These are phyloP conservation scores for Arremon brunneinucha DNA, from an alignment of 2,797 vertebrate genomes.

Conservation along the genomic window DNA sequence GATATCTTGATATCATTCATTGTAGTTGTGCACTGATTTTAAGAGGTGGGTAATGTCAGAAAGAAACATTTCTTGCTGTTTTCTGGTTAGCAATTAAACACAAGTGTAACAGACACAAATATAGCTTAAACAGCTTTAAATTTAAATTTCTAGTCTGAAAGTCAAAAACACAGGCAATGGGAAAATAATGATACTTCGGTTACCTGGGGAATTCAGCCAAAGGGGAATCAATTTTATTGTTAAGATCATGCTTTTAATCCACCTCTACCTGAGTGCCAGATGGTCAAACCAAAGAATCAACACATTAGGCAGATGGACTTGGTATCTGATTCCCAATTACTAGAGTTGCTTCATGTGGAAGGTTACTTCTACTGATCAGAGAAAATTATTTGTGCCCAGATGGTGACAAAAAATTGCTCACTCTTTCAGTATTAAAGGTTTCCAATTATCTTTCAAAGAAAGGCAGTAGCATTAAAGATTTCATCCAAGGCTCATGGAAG, in stretches of 20 bases:
- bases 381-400: constrained; percentile 46
- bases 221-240: neutral
- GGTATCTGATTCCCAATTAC: constrained; percentile 45
- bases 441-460: neutral
- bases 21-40: neutral
- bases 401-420: constrained; percentile 7
- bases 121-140: neutral
- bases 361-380: neutral
- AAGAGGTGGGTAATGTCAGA: neutral
- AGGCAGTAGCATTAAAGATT: neutral
- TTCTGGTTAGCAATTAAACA: neutral
- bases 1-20: neutral
- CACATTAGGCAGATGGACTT: constrained; percentile 52
- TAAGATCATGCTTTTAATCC: constrained; percentile 34
- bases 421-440: neutral
- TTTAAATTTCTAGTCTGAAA: neutral
- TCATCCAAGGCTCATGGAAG: fast-evolving
- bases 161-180: neutral
- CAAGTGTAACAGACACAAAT: neutral
- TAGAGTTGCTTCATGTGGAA: neutral
- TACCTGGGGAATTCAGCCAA: neutral
- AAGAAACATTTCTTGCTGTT: neutral
- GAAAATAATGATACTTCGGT: neutral
- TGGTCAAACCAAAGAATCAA: constrained; percentile 48
- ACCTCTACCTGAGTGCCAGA: constrained; percentile 57